phyloP scores from a whole-genome alignment of 2,888 invertebrate genomes.

The Digitonthophagus gazella region DNA sequence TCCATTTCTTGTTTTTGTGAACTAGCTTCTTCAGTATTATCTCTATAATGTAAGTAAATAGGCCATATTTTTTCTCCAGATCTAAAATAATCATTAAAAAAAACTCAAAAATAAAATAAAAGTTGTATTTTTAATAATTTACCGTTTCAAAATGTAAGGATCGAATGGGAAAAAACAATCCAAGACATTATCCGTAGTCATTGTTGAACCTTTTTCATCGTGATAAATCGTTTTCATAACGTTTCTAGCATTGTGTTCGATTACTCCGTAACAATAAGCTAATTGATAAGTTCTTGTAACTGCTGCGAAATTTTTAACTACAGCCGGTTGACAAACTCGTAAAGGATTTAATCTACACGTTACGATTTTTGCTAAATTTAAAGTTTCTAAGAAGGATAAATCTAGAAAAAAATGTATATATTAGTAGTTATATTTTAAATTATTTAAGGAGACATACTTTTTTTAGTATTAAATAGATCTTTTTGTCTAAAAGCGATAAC shows the following conservation, averaged over 20 bases:
- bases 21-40: slow-evolving; percentile 36
- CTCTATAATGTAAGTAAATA: slow-evolving; percentile 55
- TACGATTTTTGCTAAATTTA: slow-evolving; percentile 84
- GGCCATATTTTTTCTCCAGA: slow-evolving; percentile 51
- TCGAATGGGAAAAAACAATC: slow-evolving; percentile 86
- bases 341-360: slow-evolving; percentile 87
- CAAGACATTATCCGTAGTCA: slow-evolving; percentile 50
- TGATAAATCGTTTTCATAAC: slow-evolving; percentile 59
- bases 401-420: slow-evolving; percentile 57
- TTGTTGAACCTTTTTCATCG: slow-evolving; percentile 50
- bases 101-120: slow-evolving; percentile 15
- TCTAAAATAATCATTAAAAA: slow-evolving; percentile 35
- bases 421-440: slow-evolving; percentile 49
- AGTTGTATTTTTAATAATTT: slow-evolving; percentile 31
- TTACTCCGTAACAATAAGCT: slow-evolving; percentile 87
- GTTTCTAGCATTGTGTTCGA: slow-evolving; percentile 77
- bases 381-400: slow-evolving; percentile 72
- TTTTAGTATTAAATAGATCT: slow-evolving; percentile 72
- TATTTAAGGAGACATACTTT: slow-evolving; percentile 62
- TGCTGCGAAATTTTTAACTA: slow-evolving; percentile 78
- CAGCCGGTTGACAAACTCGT: slow-evolving; percentile 72
- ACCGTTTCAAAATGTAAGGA: slow-evolving; percentile 75
- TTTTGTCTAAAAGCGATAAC: slow-evolving; percentile 86
- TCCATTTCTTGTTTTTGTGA: slow-evolving; percentile 26
- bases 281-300: slow-evolving; percentile 82